Evolutionary conservation across 1,140 invertebrate genomes (phyloP).

Genomic region (Cydia pomonella): DNA sequence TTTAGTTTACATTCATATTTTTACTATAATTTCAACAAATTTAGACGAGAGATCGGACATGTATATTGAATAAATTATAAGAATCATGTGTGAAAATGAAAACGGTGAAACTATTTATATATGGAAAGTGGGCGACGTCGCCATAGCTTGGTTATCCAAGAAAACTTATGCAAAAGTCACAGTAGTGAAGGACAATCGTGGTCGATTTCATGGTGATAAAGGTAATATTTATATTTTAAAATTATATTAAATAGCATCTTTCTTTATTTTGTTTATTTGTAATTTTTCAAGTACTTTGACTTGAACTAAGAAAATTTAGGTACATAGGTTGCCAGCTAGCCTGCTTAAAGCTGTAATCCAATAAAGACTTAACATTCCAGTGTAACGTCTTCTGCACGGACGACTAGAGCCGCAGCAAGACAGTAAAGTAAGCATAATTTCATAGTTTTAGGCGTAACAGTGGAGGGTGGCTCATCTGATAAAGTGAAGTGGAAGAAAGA

Average conservation of each 20-base stretch:
- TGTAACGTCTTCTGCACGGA: no score
- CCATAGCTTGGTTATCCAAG: slow-evolving; percentile 61
- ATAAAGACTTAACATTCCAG: no score
- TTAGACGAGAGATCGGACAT: neutral
- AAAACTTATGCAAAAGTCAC: slow-evolving; percentile 67
- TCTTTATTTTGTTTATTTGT: no score
- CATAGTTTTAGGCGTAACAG: slow-evolving; percentile 66
- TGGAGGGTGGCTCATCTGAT: slow-evolving; percentile 47
- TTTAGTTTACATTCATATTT: no score
- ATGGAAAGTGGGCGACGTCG: slow-evolving; percentile 70
- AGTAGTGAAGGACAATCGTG: slow-evolving; percentile 68
- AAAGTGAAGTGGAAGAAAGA: slow-evolving; percentile 45
- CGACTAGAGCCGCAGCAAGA: no score
- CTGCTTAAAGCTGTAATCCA: no score
- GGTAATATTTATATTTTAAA: slow-evolving; percentile 43
- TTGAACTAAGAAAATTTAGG: no score
- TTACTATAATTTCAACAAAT: no score
- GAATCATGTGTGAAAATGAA: slow-evolving; percentile 1
- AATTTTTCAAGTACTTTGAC: no score
- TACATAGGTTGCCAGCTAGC: no score
- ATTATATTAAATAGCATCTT: no score
- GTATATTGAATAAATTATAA: neutral
- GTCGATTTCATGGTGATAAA: slow-evolving; percentile 70
- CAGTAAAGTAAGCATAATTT: neutral
- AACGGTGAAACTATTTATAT: slow-evolving; percentile 50